Base-by-base conservation (phyloP, 1,140 invertebrate genomes). In the Trachymyrmex septentrionalis region DNA sequence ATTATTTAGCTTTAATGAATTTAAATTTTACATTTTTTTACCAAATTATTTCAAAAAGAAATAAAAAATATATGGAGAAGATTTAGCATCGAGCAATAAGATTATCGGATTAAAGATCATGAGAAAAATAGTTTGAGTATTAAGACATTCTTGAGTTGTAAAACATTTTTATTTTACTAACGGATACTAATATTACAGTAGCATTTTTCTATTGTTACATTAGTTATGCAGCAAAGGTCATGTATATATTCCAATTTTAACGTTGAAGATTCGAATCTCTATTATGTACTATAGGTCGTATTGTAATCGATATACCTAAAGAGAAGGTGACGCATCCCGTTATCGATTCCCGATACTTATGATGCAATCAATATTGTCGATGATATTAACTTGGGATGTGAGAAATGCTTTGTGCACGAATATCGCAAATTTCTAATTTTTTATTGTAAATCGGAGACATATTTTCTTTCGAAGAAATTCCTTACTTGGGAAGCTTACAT, bases 311-410 rank as follows among this genome's bases (percentile, higher is more conserved):
- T 57, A 14, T 6, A 44, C 1, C 27, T n/a, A 5, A 27, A 48
- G 66, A 34, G 30, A 34, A 64, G 30, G 7, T 19, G 19, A 16
- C 38, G 27, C 21, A 21, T 14, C n/a, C 55, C 77, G 21, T 59
- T 69, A 81, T 81, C 30, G 50, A 81, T 81, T 81, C 50, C 34
- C 50, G 50, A 81, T 81, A 27, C 16, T 71, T 12, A 57, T 57
- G 55, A 80, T 24, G 63, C 19, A 80, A 67, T 67, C 48, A 63
- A 80, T 67, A 27, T 78, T 61, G 27, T 67, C 61, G 59, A 30
- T 24, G 27, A 55, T 80, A 81, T 81, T 67, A 80, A 69, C 30
- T 80, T 38, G n/a, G 64, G 19, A 50, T 0, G 24, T 16, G 61
- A n/a, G 10, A 66, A 27, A 48, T 72, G 38, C 67, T 82, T 82